A percentile compares a stretch with the other conserved stretches of the same genome.
phyloP scores from a whole-genome alignment of 2,797 vertebrate species.

The Lates japonicus region DNA sequence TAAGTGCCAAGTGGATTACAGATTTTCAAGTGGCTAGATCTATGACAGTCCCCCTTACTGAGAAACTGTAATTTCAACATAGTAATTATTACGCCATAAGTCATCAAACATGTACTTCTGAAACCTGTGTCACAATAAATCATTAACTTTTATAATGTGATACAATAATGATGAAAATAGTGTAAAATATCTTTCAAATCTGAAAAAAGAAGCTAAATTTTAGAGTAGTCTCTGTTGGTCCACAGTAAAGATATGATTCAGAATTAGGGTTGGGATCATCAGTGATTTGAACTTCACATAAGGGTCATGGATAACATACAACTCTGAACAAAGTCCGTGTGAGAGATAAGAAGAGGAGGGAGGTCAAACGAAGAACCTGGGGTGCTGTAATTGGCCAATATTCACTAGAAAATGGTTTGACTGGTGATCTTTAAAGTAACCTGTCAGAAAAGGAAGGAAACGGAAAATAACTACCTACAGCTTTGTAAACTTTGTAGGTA shows the following conservation, averaged over 20 bases:
- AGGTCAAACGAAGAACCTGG: conserved; percentile 4
- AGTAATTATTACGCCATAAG: conserved; percentile 27
- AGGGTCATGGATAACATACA: conserved; percentile 1
- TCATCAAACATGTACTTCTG: background rate
- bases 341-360: conserved; percentile 33
- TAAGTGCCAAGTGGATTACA: too few species aligned
- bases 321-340: conserved; percentile 22
- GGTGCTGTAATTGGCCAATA: background rate
- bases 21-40: background rate
- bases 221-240: background rate
- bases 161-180: background rate
- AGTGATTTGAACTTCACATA: background rate
- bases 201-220: background rate
- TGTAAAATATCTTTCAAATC: background rate
- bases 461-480: too few species aligned
- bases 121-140: conserved; percentile 3
- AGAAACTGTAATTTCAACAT: background rate
- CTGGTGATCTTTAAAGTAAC: background rate
- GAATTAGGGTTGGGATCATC: background rate
- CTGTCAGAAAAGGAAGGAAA: too few species aligned
- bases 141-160: background rate
- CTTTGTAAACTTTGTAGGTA: too few species aligned
- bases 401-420: background rate
- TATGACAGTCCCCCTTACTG: background rate
- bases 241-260: background rate